Conservation (phyloP, 1,140 invertebrate genomes). For the Cyclargus thomasi region DNA sequence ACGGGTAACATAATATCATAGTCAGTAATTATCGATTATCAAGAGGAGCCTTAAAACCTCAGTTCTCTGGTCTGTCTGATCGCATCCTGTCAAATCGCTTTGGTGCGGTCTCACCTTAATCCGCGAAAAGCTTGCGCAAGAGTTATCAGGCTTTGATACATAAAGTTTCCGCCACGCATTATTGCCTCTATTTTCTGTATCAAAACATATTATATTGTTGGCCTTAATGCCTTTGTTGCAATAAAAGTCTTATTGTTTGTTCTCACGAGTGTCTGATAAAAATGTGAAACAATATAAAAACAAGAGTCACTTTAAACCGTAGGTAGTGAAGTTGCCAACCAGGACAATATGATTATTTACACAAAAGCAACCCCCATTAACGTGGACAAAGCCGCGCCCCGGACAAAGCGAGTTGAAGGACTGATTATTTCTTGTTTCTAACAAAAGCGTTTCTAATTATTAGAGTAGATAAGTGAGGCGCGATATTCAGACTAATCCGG, state of each 20-base stretch:
- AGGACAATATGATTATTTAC: constrained; percentile 48
- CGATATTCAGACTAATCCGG: constrained; percentile 28
- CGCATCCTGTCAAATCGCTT: too few species aligned
- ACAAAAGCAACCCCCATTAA: constrained; percentile 44
- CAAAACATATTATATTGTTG: too few species aligned
- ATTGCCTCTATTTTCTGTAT: too few species aligned
- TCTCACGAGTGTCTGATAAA: neutral
- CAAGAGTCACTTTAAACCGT: constrained; percentile 25
- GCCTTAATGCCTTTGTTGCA: neutral
- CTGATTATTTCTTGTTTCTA: constrained; percentile 53
- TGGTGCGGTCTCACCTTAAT: too few species aligned
- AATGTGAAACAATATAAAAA: constrained; percentile 21
- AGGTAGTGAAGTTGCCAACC: constrained; percentile 32
- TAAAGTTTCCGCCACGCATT: too few species aligned
- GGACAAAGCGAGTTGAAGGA: constrained; percentile 46
- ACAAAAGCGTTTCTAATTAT: constrained; percentile 55
- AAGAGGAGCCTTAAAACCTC: too few species aligned
- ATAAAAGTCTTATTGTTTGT: neutral
- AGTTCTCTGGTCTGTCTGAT: too few species aligned
- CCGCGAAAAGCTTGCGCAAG: too few species aligned
- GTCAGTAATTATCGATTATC: too few species aligned
- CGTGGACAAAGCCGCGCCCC: constrained; percentile 35
- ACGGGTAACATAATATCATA: too few species aligned
- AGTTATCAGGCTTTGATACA: too few species aligned
- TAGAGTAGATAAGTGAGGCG: constrained; percentile 37